These are phyloP conservation scores for Artibeus lituratus DNA, from an alignment of 2,797 vertebrate genomes.

Conservation along the genomic window DNA sequence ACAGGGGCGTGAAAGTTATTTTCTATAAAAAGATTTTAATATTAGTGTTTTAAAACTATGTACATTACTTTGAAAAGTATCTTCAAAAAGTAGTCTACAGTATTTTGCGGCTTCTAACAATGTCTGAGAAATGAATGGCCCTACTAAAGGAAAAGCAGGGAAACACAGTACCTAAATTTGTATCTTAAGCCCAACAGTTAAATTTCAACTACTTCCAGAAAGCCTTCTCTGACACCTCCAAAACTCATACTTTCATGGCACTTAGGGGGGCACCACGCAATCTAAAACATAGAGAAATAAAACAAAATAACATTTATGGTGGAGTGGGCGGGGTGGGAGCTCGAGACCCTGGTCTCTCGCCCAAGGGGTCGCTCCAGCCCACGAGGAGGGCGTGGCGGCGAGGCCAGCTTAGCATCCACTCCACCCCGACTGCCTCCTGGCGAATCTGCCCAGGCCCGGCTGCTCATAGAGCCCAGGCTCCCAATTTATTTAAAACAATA, in stretches of 20 bases:
- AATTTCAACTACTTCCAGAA: not conserved
- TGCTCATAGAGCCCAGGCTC: not conserved
- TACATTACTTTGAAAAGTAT: not conserved
- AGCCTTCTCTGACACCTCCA: not conserved
- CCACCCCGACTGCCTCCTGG: not conserved
- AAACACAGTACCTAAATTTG: not conserved
- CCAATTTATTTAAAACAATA: not conserved
- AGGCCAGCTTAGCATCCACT: not conserved
- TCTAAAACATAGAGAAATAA: not conserved
- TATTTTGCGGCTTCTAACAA: not conserved
- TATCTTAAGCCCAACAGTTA: not conserved
- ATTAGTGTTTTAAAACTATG: not conserved
- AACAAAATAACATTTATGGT: not conserved
- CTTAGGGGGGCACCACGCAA: not conserved
- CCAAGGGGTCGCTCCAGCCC: no score
- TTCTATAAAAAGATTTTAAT: not conserved
- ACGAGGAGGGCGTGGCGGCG: no score
- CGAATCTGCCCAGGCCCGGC: not conserved
- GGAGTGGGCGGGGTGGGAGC: not conserved
- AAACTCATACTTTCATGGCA: not conserved
- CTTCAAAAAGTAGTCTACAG: not conserved
- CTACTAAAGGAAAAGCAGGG: not conserved
- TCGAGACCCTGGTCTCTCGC: not conserved
- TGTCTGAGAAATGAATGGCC: not conserved
- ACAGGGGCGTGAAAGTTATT: not conserved